Conservation (phyloP, 2,797 vertebrate genomes). For the Hafferia zeledoni region DNA sequence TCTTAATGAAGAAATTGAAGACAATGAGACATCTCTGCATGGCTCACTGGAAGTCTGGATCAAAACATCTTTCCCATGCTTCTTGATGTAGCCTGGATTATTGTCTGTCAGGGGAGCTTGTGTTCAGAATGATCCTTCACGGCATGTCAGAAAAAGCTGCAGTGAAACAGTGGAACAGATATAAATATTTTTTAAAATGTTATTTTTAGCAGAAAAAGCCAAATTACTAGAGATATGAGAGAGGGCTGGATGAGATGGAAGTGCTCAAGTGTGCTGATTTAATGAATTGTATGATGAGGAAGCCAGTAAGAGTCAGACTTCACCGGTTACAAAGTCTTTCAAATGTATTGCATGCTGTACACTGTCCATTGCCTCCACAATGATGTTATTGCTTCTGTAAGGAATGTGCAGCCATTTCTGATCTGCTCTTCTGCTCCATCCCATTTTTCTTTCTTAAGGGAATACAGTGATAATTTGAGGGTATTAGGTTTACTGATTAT, state of each 20-base stretch:
- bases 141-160: not conserved
- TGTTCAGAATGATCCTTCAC: not conserved
- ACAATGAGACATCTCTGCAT: not conserved
- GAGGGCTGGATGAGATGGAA: not conserved
- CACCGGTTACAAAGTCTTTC: not conserved
- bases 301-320: not conserved
- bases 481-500: not conserved
- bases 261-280: not conserved
- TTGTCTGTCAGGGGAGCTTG: not conserved
- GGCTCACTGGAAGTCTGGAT: not conserved
- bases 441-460: not conserved
- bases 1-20: not conserved
- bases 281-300: not conserved
- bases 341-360: not conserved
- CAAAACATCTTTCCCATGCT: not conserved
- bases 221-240: not conserved
- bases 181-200: not conserved
- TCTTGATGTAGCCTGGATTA: not conserved
- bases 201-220: not conserved
- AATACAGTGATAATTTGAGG: not conserved
- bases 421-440: not conserved
- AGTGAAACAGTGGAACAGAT: not conserved
- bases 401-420: not conserved
- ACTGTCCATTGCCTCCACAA: not conserved
- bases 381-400: not conserved